Conservation (phyloP, 2,113 vertebrate genomes). For the Perca fluviatilis region DNA sequence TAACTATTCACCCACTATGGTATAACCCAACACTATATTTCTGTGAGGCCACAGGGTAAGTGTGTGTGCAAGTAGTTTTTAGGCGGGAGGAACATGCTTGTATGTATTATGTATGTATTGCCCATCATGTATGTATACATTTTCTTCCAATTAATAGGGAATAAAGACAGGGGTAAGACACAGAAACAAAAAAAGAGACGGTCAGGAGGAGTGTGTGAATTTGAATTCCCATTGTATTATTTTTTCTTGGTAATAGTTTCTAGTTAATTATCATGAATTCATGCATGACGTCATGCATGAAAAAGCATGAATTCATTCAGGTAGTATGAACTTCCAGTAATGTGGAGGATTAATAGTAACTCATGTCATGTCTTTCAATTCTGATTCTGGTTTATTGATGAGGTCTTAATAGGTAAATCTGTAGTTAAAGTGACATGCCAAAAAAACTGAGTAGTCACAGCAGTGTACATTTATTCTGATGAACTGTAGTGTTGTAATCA, state of each 20-base stretch:
- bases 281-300: too few relatives aligned
- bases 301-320: too few relatives aligned
- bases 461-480: too few relatives aligned
- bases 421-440: too few relatives aligned
- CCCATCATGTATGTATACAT: not conserved
- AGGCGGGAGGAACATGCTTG: not conserved
- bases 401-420: too few relatives aligned
- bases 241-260: too few relatives aligned
- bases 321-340: too few relatives aligned
- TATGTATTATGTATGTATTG: slow-evolving; percentile 4
- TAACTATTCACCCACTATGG: not conserved
- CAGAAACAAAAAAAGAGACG: not conserved
- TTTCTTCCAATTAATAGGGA: not conserved
- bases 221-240: not conserved
- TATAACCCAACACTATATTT: not conserved
- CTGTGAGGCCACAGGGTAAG: not conserved
- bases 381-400: too few relatives aligned
- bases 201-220: not conserved
- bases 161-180: not conserved
- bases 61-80: not conserved
- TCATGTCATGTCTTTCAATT: too few relatives aligned
- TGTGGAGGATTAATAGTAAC: too few relatives aligned
- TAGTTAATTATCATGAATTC: too few relatives aligned
- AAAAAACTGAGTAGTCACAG: not conserved
- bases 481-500: too few relatives aligned